Evolutionary conservation across 2,797 vertebrate species (phyloP).

Genomic region (Ambastaia sidthimunki): DNA sequence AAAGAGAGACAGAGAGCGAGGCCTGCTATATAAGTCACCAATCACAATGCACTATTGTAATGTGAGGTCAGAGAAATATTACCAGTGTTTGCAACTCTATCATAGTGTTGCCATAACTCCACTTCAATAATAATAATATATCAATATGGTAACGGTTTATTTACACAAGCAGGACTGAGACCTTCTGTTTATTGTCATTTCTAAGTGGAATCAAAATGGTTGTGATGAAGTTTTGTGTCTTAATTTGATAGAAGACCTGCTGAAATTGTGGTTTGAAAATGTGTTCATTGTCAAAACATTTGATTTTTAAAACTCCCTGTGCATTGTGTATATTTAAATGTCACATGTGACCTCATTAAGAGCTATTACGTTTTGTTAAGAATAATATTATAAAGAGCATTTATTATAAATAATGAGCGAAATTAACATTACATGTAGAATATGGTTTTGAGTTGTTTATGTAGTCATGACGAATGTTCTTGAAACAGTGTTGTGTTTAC

Average conservation of each 20-base stretch:
- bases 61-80: constrained; percentile 56
- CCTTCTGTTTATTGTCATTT: constrained; percentile 22
- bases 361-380: constrained; percentile 18
- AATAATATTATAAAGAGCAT: constrained; percentile 41
- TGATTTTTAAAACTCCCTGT: background rate
- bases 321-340: constrained; percentile 16
- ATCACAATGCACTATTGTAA: constrained; percentile 73
- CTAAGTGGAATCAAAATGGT: background rate
- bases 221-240: constrained; percentile 4
- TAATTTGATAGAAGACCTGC: constrained; percentile 19
- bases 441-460: constrained; percentile 59
- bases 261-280: constrained; percentile 27
- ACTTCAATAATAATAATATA: background rate
- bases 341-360: constrained; percentile 20
- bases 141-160: background rate
- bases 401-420: constrained; percentile 52
- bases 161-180: background rate
- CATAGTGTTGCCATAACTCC: constrained; percentile 1
- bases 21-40: constrained; percentile 61
- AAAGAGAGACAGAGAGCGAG: constrained; percentile 54
- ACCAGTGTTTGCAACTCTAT: constrained; percentile 13
- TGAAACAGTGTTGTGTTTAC: constrained; percentile 41
- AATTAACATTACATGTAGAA: constrained; percentile 41
- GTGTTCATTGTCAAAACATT: constrained; percentile 20
- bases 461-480: constrained; percentile 48